Percentiles rank a stretch among this genome's conserved stretches.
Evolutionary conservation across 2,797 vertebrate species (phyloP).

Genomic region (Aulostomus chinensis): DNA sequence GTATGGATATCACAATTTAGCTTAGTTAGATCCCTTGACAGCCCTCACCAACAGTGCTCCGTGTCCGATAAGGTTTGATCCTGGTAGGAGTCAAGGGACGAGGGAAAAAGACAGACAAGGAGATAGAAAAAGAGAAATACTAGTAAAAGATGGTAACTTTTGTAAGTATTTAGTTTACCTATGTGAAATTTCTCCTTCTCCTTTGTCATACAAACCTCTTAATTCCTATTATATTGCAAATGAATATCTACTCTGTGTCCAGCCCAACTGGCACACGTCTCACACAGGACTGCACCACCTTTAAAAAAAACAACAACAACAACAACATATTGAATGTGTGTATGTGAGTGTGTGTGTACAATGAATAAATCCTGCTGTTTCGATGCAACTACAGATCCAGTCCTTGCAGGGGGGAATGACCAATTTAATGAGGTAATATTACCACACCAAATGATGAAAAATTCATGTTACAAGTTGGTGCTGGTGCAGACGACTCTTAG

Average conservation of each 20-base stretch:
- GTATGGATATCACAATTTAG: conserved; percentile 41
- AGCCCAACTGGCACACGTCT: conserved; percentile 11
- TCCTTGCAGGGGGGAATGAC: conserved; percentile 64
- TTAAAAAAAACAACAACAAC: too few relatives aligned
- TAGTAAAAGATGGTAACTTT: too few relatives aligned
- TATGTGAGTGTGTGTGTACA: not conserved
- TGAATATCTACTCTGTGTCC: too few relatives aligned
- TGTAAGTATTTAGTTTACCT: too few relatives aligned
- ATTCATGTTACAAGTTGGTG: conserved; percentile 77
- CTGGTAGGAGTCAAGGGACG: conserved; percentile 24
- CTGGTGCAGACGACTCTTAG: conserved; percentile 70
- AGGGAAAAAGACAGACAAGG: conserved; percentile 20
- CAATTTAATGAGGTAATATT: conserved; percentile 78
- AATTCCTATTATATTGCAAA: too few relatives aligned
- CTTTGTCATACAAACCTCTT: too few relatives aligned
- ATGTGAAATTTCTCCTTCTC: too few relatives aligned
- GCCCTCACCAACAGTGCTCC: conserved; percentile 2
- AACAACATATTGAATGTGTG: not conserved
- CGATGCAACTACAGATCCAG: too few relatives aligned
- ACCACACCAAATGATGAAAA: conserved; percentile 78
- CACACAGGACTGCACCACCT: conserved; percentile 1
- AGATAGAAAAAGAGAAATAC: conserved; percentile 27
- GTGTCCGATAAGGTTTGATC: conserved; percentile 50
- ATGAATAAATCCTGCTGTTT: conserved; percentile 49
- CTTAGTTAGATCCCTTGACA: not conserved